These are phyloP conservation scores for Entomobrya proxima DNA, from an alignment of 2,888 invertebrate genomes.

Conservation along the genomic window DNA sequence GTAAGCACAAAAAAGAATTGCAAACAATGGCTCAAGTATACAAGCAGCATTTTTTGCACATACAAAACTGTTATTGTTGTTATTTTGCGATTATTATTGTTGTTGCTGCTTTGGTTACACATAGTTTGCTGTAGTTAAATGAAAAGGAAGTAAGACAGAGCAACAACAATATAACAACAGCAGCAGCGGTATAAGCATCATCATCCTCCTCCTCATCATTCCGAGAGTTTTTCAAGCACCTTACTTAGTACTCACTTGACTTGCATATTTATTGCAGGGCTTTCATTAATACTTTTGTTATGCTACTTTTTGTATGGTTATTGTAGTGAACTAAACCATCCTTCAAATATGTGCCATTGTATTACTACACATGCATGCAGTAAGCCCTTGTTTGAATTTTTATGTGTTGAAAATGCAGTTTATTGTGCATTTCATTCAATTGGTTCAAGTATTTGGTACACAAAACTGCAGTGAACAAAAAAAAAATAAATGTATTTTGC, in stretches of 20 bases:
- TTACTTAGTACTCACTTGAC: not conserved
- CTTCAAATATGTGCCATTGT: not conserved
- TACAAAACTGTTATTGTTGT: slow-evolving; percentile 16
- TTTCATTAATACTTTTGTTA: not conserved
- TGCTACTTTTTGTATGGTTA: not conserved
- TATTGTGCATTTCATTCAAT: not conserved
- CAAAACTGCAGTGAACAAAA: no score
- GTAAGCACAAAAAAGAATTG: not conserved
- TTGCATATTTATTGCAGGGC: not conserved
- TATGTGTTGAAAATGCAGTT: slow-evolving; percentile 10
- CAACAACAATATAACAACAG: no score
- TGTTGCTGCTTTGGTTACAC: no score
- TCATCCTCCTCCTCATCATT: slow-evolving; percentile 3
- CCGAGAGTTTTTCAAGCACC: no score
- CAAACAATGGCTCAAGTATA: not conserved
- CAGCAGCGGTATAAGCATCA: slow-evolving; percentile 25
- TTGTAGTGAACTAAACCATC: not conserved
- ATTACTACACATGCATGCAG: not conserved
- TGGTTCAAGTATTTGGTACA: not conserved
- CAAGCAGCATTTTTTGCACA: slow-evolving; percentile 2
- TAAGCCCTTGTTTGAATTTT: not conserved
- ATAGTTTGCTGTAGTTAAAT: not conserved
- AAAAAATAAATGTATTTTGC: no score
- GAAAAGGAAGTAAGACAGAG: slow-evolving; percentile 25
- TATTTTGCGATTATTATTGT: slow-evolving; percentile 10